A percentile compares a stretch with the other conserved stretches of the same genome.
phyloP scores from a whole-genome alignment of 2,888 invertebrate species.

The Anoplius nigerrimus region DNA sequence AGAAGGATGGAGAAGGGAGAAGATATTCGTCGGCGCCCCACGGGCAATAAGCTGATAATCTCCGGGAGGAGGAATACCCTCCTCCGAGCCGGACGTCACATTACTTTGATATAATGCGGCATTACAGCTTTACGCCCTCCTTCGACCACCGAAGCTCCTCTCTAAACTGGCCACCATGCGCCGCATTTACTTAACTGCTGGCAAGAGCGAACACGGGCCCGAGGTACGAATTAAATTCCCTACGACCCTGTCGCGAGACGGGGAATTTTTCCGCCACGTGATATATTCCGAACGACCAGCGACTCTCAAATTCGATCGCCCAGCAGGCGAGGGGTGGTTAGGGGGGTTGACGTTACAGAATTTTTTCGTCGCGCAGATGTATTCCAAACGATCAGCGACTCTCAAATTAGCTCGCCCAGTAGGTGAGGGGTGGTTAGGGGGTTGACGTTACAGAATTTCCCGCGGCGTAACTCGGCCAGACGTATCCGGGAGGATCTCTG shows the following conservation, averaged over 20 bases:
- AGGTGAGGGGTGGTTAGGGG: no score
- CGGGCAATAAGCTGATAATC: conserved; percentile 57
- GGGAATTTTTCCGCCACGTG: no score
- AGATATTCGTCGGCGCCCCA: conserved; percentile 9
- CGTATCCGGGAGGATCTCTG: conserved; percentile 9
- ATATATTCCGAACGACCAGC: no score
- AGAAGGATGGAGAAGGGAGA: conserved; percentile 20
- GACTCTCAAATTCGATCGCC: no score
- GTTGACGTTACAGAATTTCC: conserved; percentile 16
- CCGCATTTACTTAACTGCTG: conserved; percentile 8
- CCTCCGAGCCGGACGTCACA: conserved; percentile 47
- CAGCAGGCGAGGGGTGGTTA: no score
- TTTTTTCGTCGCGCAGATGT: no score
- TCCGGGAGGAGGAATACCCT: conserved; percentile 46
- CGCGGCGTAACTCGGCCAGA: conserved; percentile 12
- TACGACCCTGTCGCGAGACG: no score
- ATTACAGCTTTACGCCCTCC: conserved; percentile 43
- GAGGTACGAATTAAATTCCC: no score
- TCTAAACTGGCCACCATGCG: conserved; percentile 24
- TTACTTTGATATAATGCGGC: conserved; percentile 48
- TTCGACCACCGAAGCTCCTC: conserved; percentile 36
- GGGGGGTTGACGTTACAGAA: no score
- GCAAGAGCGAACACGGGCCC: no score
- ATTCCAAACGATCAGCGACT: no score
- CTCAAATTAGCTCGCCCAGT: no score